Base-by-base conservation (phyloP, 1,140 invertebrate species). In the Drosophila arizonae region DNA sequence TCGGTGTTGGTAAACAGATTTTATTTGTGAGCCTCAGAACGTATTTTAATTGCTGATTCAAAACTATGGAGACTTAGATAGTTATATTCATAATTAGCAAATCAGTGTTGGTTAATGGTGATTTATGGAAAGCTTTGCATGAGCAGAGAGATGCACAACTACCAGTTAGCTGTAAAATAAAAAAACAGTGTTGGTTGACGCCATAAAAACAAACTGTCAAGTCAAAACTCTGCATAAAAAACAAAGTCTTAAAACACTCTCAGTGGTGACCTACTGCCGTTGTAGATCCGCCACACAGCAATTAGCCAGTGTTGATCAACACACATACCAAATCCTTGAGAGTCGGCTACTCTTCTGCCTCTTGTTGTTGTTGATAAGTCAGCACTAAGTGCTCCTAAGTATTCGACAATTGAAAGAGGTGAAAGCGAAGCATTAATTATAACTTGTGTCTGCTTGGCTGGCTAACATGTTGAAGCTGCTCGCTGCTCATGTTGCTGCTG, bases 371-470 rank as follows among this genome's bases (percentile, higher is more conserved):
- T 41, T 69, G n/a, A 17, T 4, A 8, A 39, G 43, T 45, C 15
- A 45, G 64, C 51, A 55, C 64, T 74, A 74, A 69, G 55, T 55
- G 58, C 65, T 68, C 33, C 43, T 62, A 68, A 72, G 52, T 65
- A 77, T 70, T 77, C 72, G 66, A 73, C 74, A 69, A 73, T 73
- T 73, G 45, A 50, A 45, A 30, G 60, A 63, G 71, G 74, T 64
- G 71, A 77, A 77, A 77, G 74, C 74, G 58, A 68, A 63, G 55
- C 46, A 60, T 69, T 73, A 72, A 76, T 76, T 73, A 73, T 61
- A 62, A 60, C 41, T 73, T 66, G 64, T 63, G 56, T 62, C 41
- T 76, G 64, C 60, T 67, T 72, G 64, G 69, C 50, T 74, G 58
- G 21, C 51, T 55, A 39, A 63, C 48, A 41, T 54, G 43, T 13